Evolutionary conservation across 1,140 invertebrate genomes (phyloP).

Genomic region (Phenacoccus solenopsis): DNA sequence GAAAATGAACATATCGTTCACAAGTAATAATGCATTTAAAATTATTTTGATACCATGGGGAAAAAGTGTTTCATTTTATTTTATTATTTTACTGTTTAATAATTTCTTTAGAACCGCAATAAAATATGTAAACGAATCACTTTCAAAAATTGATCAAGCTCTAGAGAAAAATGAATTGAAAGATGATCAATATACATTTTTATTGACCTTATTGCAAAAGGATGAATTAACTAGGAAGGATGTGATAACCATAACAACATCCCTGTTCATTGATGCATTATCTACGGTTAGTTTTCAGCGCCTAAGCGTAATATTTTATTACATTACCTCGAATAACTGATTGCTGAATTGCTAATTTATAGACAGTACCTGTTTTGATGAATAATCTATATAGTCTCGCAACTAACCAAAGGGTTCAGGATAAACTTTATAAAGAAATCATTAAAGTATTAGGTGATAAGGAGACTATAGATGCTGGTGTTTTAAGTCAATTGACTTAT

Average conservation of each 20-base stretch:
- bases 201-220: conserved; percentile 36
- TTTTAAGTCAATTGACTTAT: conserved; percentile 35
- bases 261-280: conserved; percentile 41
- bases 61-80: no score
- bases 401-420: conserved; percentile 37
- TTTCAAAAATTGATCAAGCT: conserved; percentile 26
- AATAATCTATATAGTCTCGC: conserved; percentile 39
- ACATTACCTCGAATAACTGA: background rate
- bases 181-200: conserved; percentile 36
- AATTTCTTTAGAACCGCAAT: background rate
- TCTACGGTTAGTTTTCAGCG: conserved; percentile 35
- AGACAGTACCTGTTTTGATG: conserved; percentile 37
- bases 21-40: conserved; percentile 1
- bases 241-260: conserved; percentile 37
- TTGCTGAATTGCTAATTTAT: conserved; percentile 22
- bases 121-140: conserved; percentile 22
- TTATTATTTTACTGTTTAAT: no score
- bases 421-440: conserved; percentile 34
- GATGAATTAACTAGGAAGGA: conserved; percentile 36
- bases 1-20: conserved; percentile 32
- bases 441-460: conserved; percentile 36
- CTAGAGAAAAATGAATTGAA: conserved; percentile 28
- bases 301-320: background rate
- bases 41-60: no score
- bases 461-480: conserved; percentile 25